Conservation (phyloP, 2,797 vertebrate genomes). For the Anguilla anguilla region DNA sequence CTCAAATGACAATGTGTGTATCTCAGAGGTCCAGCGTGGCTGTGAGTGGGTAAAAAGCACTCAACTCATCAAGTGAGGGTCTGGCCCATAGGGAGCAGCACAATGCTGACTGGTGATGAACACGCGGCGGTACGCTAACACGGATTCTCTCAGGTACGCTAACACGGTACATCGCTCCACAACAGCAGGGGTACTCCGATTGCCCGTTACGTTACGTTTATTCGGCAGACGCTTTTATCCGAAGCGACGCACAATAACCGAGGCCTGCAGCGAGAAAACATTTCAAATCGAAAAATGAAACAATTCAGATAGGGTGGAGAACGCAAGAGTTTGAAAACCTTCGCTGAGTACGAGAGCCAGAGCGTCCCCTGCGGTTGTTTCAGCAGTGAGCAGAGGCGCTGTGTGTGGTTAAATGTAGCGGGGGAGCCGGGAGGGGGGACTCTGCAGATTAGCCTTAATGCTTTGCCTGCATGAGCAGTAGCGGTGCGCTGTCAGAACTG, state of each 20-base stretch:
- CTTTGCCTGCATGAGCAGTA: not conserved
- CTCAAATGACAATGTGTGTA: not conserved
- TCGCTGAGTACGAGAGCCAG: not conserved
- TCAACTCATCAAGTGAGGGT: not conserved
- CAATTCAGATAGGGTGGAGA: not conserved
- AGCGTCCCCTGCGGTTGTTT: not conserved
- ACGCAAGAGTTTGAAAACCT: not conserved
- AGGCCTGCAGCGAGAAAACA: no score
- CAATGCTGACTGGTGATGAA: not conserved
- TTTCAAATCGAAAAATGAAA: not conserved
- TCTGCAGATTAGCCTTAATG: not conserved
- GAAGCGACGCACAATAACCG: no score
- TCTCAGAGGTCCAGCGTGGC: not conserved
- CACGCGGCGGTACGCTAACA: no score
- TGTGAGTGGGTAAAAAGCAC: not conserved
- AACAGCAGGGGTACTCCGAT: not conserved
- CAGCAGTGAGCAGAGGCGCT: not conserved
- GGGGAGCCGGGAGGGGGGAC: not conserved
- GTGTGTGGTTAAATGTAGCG: not conserved
- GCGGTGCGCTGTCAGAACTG: not conserved
- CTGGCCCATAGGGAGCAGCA: not conserved
- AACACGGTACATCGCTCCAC: not conserved
- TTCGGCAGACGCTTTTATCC: no score
- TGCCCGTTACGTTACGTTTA: not conserved
- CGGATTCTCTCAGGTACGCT: not conserved